Percentiles rank a stretch among this genome's conserved stretches.
These are phyloP conservation scores for Chloropsis hardwickii DNA, from an alignment of 2,113 vertebrate species.

Conservation along the genomic window DNA sequence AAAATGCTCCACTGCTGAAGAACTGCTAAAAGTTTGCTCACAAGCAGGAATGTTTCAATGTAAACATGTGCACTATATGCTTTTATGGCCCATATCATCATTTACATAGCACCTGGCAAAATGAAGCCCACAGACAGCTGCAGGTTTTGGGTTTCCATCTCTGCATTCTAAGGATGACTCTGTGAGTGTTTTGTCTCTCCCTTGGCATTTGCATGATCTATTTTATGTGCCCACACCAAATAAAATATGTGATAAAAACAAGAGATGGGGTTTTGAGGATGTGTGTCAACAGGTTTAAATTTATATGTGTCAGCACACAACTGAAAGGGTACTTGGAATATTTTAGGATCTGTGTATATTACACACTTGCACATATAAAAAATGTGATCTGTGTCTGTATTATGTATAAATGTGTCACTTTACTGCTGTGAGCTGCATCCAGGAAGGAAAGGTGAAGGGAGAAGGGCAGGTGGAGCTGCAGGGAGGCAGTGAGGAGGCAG, in stretches of 20 bases:
- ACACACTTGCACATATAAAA: not conserved
- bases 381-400: fast-evolving
- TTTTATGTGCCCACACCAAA: not conserved
- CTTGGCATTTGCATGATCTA: not conserved
- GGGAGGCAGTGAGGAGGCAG: not conserved
- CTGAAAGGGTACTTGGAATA: not conserved
- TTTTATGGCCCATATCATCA: not conserved
- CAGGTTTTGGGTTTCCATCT: not conserved
- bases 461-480: not conserved
- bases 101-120: not conserved
- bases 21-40: not conserved
- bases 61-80: not conserved
- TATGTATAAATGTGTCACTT: not conserved
- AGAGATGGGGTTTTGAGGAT: not conserved
- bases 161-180: not conserved
- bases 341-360: not conserved
- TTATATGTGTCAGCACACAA: not conserved
- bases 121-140: not conserved
- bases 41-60: not conserved
- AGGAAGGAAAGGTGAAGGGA: not conserved
- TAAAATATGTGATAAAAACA: not conserved
- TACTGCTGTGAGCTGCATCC: not conserved
- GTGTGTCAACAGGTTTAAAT: not conserved
- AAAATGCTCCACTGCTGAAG: not conserved
- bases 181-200: not conserved